Base-by-base conservation (phyloP, 2,113 vertebrate genomes). In the Corvus cornix region DNA sequence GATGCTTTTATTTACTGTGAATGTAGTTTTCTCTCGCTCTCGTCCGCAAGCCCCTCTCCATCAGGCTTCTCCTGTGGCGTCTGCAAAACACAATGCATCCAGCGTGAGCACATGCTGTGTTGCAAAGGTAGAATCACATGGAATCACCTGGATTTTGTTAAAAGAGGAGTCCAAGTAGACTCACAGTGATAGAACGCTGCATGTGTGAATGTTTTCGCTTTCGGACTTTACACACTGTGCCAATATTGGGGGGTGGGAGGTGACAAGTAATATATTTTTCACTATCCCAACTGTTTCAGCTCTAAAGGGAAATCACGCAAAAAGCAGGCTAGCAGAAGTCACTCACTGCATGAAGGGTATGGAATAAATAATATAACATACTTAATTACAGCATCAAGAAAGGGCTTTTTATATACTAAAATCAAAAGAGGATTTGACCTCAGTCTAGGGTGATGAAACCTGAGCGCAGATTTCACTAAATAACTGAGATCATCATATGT, bases 261-360 rank as follows among this genome's bases (percentile, higher is more conserved):
- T 55, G 46, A 56, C 16, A n/a, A 69, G 78, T 60, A 94, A 97
- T 93, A 7, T 37, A 77, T 96, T 95, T 94, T 94, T 96, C 89
- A 87, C 85, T 76, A 64, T 86, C 81, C 59, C 79, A 91, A 89
- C 94, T 93, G 96, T 89, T 97, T 97, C 85, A 97, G 95, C 96
- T 96, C 97, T 98, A 95, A 97, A 96, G 98, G 97, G 97, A 98
- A 97, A 97, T 97, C 76, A 91, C 22, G 51, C 43, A 73, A 96
- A 97, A 98, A 97, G 94, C 97, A 98, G 97, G 97, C 95, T 98
- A 96, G 83, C 67, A 87, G 93, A 92, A 96, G 82, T 80, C 46
- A 52, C 44, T 87, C 74, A 41, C 78, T 81, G 10, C 67, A 58
- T 14, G 22, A 89, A 95, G 30, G 46, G 11, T 94, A 80, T 82